Base-by-base conservation (phyloP, 2,888 invertebrate species). In the Plusia festucae region DNA sequence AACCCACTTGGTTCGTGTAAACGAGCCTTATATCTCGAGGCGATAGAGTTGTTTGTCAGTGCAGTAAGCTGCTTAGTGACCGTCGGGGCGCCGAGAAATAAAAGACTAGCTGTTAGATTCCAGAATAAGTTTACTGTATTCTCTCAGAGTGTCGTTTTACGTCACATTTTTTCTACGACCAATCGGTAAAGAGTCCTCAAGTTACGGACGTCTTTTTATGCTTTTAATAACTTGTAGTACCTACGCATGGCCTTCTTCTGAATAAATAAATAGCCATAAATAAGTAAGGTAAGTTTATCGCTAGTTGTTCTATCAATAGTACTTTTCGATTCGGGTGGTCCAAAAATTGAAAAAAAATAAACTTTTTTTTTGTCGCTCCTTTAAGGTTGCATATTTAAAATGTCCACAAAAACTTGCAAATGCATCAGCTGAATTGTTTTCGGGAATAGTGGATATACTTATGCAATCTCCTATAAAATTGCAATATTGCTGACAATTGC, bases 11-110 rank as follows among this genome's bases (percentile, higher is more conserved):
- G 46, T 20, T 3, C 46, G 20, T 18, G 18, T 49, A 49, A 49
- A 49, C 46, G 46, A 49, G 46, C 46, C 18, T 52, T 46, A 56
- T 61, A 40, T 65, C 61, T 49, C 60, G 53, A 44, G 58, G 44
- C 9, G 46, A 32, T 40, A 34, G 13, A 44, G 58, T 53, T 76
- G 53, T 68, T 65, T 61, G 49, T 16, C 27, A 57, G 18, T 32
- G 53, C 59, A 65, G 53, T 40, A 69, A 78, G 62, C 55, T 30
- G 70, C 70, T 75, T 63, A 57, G 40, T 46, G 16, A 24, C 20
- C 49, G n/a, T n/a, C n/a, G 24, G 44, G 51, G 46, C 57, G 57
- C 55, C 18, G 18, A 58, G 60, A 72, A 72, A 66, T 76, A 76
- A 52, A 53, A 56, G 24, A 49, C 1, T 55, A 57, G 8, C 60